Base-by-base conservation (phyloP, 2,113 vertebrate species). In the Callaeas wilsoni region DNA sequence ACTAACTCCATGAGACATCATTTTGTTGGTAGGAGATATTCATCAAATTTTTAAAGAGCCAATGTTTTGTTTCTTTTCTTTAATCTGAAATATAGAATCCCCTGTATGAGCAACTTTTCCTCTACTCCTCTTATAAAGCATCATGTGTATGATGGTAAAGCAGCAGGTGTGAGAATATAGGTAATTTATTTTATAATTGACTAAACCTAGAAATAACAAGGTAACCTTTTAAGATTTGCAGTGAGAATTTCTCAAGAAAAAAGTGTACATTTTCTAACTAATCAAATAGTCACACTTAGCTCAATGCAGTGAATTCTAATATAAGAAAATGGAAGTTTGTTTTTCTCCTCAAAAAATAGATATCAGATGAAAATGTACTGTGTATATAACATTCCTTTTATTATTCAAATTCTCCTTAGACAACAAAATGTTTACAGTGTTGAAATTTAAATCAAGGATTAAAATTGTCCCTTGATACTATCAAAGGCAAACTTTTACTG, bases 131-230 rank as follows among this genome's bases (percentile, higher is more conserved):
- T 80, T 89, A 60, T 59, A 85, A 93, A 97, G 17, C 37, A 85
- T 50, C 19, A 84, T 81, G 19, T 87, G 10, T 63, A 17, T 94
- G 70, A 95, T 82, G 82, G 84, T 68, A 86, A 95, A 96, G 33
- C 55, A 87, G n/a, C 17, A 84, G 76, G 20, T 68, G 8, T 55
- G 16, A 92, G 70, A 93, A 92, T 87, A 90, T 18, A 78, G 60
- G 20, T 79, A 84, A 93, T 94, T 95, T 94, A 95, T 94, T 97
- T 96, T 91, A 84, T 50, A 87, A 55, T 87, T 96, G 49, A 63
- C 9, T 65, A 71, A 46, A 59, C 67, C 50, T 77, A 44, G 81
- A 90, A 95, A 94, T 83, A 86, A 67, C 26, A 95, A 82, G 10
- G 52, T 56, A 93, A 73, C 15, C 41, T 93, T 94, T 94, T n/a